A percentile compares a stretch with the other conserved stretches of the same genome.
Evolutionary conservation across 2,888 invertebrate species (phyloP).

Genomic region (Pterostichus niger): DNA sequence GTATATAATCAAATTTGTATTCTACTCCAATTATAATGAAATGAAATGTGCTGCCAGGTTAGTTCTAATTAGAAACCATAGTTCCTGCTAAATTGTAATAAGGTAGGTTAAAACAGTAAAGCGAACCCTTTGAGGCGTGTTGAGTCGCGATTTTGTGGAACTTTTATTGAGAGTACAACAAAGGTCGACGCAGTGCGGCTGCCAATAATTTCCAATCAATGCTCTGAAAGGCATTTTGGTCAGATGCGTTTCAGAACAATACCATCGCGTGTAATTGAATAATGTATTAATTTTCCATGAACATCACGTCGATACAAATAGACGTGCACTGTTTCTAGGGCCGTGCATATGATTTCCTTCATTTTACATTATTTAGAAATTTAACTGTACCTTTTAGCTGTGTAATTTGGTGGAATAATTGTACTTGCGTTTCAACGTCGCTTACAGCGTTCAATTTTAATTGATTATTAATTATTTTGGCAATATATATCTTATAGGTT

Average conservation of each 20-base stretch:
- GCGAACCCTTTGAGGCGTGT: neutral
- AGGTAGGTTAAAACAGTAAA: conserved; percentile 2
- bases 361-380: neutral
- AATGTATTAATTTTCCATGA: conserved; percentile 49
- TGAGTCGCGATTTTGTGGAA: conserved; percentile 7
- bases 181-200: conserved; percentile 47
- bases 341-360: neutral
- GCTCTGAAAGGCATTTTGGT: conserved; percentile 48
- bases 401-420: conserved; percentile 9
- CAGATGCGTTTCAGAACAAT: conserved; percentile 50
- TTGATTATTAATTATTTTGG: no score
- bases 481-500: no score
- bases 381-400: neutral
- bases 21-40: no score
- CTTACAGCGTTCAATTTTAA: no score
- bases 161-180: conserved; percentile 27
- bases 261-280: conserved; percentile 48
- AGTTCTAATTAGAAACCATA: no score
- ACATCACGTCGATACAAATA: conserved; percentile 39
- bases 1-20: no score
- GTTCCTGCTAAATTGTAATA: conserved; percentile 2
- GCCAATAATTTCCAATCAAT: conserved; percentile 53
- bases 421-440: neutral
- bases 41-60: no score
- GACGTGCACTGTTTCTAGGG: neutral